phyloP scores from a whole-genome alignment of 2,113 vertebrate genomes.

The Apus apus region DNA sequence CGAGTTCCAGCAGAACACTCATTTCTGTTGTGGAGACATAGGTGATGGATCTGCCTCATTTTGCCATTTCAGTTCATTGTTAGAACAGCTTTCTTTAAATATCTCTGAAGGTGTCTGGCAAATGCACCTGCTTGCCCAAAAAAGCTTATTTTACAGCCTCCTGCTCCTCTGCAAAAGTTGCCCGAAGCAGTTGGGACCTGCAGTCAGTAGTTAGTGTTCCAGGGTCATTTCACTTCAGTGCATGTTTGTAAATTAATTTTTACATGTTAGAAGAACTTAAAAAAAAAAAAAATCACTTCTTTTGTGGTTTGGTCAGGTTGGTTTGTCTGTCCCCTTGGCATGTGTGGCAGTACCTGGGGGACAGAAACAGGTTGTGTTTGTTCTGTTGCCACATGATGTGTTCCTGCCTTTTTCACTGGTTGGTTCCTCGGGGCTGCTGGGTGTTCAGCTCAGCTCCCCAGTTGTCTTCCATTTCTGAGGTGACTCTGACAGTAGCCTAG shows the following conservation, averaged over 20 bases:
- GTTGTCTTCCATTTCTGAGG: neutral
- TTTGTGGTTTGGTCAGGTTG: neutral
- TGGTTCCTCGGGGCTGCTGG: neutral
- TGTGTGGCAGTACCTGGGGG: neutral
- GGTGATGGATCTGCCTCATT: neutral
- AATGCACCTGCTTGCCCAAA: neutral
- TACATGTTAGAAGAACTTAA: neutral
- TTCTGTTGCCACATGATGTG: neutral
- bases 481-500: neutral
- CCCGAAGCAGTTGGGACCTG: neutral
- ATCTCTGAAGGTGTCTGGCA: neutral
- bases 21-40: too few species aligned
- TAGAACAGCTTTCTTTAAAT: neutral
- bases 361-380: neutral
- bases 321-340: neutral
- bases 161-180: neutral
- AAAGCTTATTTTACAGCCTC: neutral
- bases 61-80: neutral
- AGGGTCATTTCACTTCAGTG: neutral
- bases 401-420: neutral
- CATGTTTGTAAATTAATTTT: neutral
- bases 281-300: neutral
- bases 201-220: neutral
- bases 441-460: rapidly evolving
- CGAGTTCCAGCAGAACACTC: neutral